Evolutionary conservation across 2,888 invertebrate genomes (phyloP).

Genomic region (Zelleria hepariella): DNA sequence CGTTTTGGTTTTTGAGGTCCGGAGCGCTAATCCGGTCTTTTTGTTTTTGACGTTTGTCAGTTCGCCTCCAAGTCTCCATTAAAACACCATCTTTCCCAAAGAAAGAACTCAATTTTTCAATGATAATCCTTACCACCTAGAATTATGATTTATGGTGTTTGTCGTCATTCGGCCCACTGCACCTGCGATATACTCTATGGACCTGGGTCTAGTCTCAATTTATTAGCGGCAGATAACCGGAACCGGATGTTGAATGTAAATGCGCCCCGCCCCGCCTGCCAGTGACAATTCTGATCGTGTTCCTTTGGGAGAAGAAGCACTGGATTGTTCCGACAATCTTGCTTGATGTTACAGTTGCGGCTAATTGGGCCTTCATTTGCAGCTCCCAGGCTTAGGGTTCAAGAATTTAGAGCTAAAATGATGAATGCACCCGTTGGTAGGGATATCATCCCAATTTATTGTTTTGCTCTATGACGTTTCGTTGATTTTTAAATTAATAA

Average conservation of each 20-base stretch:
- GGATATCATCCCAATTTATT: no score
- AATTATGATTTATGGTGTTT: background rate
- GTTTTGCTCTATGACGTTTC: no score
- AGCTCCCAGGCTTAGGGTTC: background rate
- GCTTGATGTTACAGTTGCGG: background rate
- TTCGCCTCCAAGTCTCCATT: no score
- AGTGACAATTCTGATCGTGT: conserved; percentile 3
- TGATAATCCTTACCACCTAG: no score
- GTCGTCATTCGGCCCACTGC: background rate
- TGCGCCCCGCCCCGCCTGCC: conserved; percentile 5
- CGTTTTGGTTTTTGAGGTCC: no score
- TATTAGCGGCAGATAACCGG: conserved; percentile 11
- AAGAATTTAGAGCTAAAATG: background rate
- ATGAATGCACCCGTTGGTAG: no score
- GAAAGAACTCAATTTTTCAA: no score
- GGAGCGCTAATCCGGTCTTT: no score
- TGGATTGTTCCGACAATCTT: background rate
- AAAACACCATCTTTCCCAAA: no score
- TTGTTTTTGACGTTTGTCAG: no score
- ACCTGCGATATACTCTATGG: background rate
- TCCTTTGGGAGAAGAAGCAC: background rate
- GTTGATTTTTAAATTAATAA: no score
- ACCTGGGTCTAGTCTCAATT: conserved; percentile 3
- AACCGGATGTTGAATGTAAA: conserved; percentile 9
- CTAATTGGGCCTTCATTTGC: background rate